These are phyloP conservation scores for Chloroceryle inda DNA, from an alignment of 2,797 vertebrate genomes.

Conservation along the genomic window DNA sequence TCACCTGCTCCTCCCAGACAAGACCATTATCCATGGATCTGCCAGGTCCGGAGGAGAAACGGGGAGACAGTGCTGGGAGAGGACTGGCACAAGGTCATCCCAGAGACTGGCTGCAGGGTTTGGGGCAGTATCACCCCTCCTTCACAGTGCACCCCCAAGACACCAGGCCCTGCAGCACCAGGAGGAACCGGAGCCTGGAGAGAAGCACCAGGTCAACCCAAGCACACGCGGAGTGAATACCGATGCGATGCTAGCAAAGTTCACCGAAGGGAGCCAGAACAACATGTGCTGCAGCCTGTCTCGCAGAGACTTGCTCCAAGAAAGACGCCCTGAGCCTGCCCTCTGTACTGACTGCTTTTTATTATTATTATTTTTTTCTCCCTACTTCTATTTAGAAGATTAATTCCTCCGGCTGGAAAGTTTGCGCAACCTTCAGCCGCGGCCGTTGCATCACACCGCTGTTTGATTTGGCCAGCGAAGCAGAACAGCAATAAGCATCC, in stretches of 20 bases:
- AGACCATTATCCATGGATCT: background rate
- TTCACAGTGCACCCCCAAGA: fast-evolving
- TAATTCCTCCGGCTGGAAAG: background rate
- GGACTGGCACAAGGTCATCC: background rate
- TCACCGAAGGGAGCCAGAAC: background rate
- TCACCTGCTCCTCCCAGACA: background rate
- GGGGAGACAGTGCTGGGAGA: background rate
- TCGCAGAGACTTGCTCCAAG: background rate
- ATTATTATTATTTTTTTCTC: background rate
- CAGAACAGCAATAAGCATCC: background rate
- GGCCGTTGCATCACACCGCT: background rate
- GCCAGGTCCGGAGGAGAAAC: background rate
- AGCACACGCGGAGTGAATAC: background rate
- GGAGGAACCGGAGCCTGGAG: background rate
- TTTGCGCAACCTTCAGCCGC: background rate
- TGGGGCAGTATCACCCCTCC: background rate
- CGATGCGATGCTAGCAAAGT: background rate
- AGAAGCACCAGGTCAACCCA: background rate
- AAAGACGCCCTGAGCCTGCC: background rate
- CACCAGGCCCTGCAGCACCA: background rate
- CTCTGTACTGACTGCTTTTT: background rate
- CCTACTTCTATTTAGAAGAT: background rate
- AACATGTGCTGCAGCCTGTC: background rate
- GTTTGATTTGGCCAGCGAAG: background rate
- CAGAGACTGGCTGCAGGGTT: background rate